Evolutionary conservation across 2,888 invertebrate species (phyloP).

Genomic region (Agrotis puta): DNA sequence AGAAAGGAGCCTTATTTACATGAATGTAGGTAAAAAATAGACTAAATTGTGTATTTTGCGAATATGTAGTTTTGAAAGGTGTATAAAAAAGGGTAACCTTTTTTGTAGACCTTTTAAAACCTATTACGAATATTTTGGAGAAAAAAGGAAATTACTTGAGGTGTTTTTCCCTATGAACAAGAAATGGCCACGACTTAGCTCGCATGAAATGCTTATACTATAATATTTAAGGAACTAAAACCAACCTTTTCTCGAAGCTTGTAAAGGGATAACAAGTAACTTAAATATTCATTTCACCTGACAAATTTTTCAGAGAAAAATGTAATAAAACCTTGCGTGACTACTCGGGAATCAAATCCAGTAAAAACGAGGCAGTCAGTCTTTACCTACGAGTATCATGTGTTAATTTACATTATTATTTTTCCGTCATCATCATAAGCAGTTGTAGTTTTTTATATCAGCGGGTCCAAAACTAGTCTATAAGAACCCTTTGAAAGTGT

Average conservation of each 20-base stretch:
- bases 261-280: too few relatives aligned
- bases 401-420: too few relatives aligned
- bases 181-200: neutral
- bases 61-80: constrained; percentile 10
- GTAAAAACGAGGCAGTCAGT: neutral
- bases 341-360: too few relatives aligned
- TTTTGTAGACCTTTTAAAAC: too few relatives aligned
- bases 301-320: too few relatives aligned
- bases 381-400: too few relatives aligned
- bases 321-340: too few relatives aligned
- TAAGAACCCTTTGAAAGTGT: too few relatives aligned
- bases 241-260: neutral
- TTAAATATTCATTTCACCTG: too few relatives aligned
- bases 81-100: constrained; percentile 14
- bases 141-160: constrained; percentile 8
- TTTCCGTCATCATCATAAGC: neutral
- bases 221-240: neutral
- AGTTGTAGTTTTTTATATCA: neutral
- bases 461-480: too few relatives aligned
- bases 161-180: constrained; percentile 5
- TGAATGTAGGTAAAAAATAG: constrained; percentile 1
- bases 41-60: constrained; percentile 12
- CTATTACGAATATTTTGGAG: constrained; percentile 10
- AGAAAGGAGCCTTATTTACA: constrained; percentile 21
- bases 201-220: neutral